phyloP scores from a whole-genome alignment of 2,797 vertebrate genomes.

The Pristis pectinata region DNA sequence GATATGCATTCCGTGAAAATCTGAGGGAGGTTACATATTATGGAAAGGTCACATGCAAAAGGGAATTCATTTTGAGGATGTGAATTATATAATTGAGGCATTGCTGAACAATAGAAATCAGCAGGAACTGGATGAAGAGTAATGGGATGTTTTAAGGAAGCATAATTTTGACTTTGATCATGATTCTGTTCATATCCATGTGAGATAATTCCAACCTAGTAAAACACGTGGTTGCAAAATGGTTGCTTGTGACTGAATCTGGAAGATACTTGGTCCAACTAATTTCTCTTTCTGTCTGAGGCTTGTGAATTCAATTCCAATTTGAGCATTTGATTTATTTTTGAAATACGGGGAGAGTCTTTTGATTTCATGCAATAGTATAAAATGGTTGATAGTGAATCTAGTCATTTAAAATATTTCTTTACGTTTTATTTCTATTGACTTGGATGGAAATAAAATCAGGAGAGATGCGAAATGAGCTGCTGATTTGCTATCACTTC shows the following conservation, averaged over 20 bases:
- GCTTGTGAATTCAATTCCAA: neutral
- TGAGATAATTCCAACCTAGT: neutral
- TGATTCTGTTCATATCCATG: neutral
- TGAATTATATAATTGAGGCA: neutral
- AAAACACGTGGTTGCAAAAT: neutral
- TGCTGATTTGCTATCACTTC: neutral
- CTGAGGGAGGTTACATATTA: neutral
- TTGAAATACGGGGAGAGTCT: neutral
- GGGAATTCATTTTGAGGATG: neutral
- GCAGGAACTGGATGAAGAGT: neutral
- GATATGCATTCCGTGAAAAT: neutral
- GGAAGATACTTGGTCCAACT: neutral
- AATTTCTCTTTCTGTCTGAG: neutral
- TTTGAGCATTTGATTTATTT: neutral
- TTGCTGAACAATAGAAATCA: neutral
- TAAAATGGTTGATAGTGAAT: neutral
- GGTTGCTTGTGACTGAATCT: neutral
- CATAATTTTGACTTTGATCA: neutral
- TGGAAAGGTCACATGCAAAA: neutral
- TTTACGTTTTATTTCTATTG: neutral
- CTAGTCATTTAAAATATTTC: too few species aligned
- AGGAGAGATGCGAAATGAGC: neutral
- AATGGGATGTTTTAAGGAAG: neutral
- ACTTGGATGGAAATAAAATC: neutral
- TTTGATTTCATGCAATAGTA: neutral